Evolutionary conservation across 2,888 invertebrate genomes (phyloP).

Genomic region (Drosophila quasianomalipes): DNA sequence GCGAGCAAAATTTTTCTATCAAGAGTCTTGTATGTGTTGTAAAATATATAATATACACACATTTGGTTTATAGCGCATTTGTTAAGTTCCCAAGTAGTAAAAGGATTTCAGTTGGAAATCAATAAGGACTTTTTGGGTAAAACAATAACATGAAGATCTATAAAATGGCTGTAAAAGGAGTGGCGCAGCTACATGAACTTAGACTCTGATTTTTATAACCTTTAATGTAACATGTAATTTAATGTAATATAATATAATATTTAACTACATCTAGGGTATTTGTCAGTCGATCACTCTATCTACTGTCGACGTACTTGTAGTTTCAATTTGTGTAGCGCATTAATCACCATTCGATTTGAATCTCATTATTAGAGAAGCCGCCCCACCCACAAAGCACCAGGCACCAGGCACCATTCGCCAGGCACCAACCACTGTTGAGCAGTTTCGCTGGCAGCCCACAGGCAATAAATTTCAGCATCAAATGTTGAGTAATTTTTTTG

Average conservation of each 20-base stretch:
- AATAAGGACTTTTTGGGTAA: not conserved
- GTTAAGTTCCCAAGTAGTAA: not conserved
- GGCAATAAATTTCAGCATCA: slow-evolving; percentile 74
- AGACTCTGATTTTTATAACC: not conserved
- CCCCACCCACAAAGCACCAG: not conserved
- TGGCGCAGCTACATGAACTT: not conserved
- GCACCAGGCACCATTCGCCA: not conserved
- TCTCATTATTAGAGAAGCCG: slow-evolving; percentile 66
- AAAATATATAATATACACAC: not conserved
- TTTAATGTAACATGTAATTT: not conserved
- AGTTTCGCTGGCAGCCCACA: slow-evolving; percentile 36
- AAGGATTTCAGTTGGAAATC: not conserved
- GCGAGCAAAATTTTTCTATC: not conserved
- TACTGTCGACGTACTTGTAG: slow-evolving; percentile 29
- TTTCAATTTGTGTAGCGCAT: slow-evolving; percentile 76
- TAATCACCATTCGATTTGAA: slow-evolving; percentile 79
- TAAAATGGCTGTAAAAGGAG: not conserved
- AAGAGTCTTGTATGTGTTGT: not conserved
- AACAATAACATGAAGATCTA: not conserved
- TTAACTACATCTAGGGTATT: slow-evolving; percentile 1
- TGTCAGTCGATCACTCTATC: not conserved
- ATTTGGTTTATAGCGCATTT: not conserved
- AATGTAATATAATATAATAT: not conserved
- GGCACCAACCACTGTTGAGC: not conserved
- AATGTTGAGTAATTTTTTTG: slow-evolving; percentile 71